Evolutionary conservation across 2,797 vertebrate genomes (phyloP), one percentile per base, ranked within the genome.

Genomic region (Coluber constrictor): DNA sequence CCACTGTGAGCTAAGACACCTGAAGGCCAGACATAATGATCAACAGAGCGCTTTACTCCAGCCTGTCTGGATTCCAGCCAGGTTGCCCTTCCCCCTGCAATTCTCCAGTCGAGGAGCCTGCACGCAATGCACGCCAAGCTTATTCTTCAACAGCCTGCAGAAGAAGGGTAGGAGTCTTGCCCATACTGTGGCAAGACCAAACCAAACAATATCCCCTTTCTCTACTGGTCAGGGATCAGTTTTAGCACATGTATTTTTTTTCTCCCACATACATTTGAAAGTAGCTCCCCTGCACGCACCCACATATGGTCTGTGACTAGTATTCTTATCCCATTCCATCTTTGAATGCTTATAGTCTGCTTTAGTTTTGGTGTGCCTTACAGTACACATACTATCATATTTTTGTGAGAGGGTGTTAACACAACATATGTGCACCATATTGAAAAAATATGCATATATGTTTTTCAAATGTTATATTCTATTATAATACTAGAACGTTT

Each of bases 21-120:
- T 99, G 98, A 99, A 98, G 98, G 98, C 98, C 98, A 98, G 98
- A 98, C 98, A 98, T 98, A 98, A 98, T 98, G 98, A 99, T 98
- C 98, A 98, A 98, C 98, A 98, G 98, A 98, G 98, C 98, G 97
- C 97, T 98, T 93, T 93, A 97, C 98, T 97, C 97, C 98, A 97
- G 98, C 98, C 98, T 97, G 98, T 98, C 98, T 99, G 98, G 98
- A 98, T 97, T 96, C 93, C 97, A 97, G 98, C 98, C 98, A 98
- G 97, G 97, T 97, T 63, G 79, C 43, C 79, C 88, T 37, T 59
- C 70, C 92, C 92, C 79, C 90, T 32, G 12, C 92, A 94, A 93
- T 94, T 97, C 97, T 95, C 97, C 97, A 98, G 97, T 98, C 98
- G 97, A 98, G 97, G 95, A 98, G 98, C 97, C 97, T 97, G 97